phyloP scores from a whole-genome alignment of 23 tunicate species.

The Diplosoma virens region DNA sequence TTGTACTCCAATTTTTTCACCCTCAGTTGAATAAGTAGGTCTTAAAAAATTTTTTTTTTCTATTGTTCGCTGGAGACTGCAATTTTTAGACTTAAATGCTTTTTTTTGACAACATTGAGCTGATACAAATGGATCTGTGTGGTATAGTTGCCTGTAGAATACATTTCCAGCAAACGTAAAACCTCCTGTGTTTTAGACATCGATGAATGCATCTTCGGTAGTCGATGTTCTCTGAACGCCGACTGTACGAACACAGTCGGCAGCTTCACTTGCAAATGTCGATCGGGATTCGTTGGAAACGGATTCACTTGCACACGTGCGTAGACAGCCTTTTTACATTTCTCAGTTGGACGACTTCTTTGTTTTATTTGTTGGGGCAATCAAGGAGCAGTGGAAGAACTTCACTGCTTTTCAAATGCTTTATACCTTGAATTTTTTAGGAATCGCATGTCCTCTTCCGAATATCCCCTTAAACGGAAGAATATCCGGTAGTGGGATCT shows the following conservation, averaged over 20 bases:
- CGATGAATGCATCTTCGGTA: background rate
- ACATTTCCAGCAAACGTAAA: too few species aligned
- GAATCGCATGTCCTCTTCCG: conserved; percentile 1
- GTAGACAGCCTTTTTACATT: background rate
- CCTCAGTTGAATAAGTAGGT: too few species aligned
- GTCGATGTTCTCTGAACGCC: conserved; percentile 1
- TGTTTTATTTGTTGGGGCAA: too few species aligned
- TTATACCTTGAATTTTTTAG: background rate
- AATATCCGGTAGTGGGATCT: background rate
- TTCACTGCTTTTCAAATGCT: background rate
- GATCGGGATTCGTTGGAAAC: conserved; percentile 12
- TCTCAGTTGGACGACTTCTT: background rate
- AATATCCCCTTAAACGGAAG: conserved; percentile 10
- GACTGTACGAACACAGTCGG: conserved; percentile 11
- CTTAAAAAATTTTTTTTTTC: too few species aligned
- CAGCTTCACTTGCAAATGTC: conserved; percentile 14
- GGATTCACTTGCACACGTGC: conserved; percentile 4
- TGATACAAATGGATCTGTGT: too few species aligned
- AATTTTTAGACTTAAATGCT: too few species aligned
- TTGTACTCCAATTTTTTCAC: too few species aligned
- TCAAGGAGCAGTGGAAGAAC: too few species aligned
- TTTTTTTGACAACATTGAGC: too few species aligned
- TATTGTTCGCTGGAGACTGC: too few species aligned
- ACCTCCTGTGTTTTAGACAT: too few species aligned
- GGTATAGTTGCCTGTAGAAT: too few species aligned